Evolutionary conservation across 1,140 invertebrate species (phyloP).

Genomic region (Nebria ingens): DNA sequence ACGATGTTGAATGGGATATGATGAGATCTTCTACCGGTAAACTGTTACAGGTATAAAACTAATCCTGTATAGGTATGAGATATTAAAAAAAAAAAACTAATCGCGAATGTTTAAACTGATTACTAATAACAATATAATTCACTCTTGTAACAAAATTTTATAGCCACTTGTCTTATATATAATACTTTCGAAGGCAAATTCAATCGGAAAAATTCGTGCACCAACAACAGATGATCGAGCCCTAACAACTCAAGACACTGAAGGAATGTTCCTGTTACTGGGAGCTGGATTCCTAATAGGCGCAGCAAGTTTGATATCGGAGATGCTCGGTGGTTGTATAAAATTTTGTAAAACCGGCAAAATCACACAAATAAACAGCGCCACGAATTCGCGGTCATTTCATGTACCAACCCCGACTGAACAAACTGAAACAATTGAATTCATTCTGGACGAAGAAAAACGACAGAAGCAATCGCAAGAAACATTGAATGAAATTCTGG

Average conservation of each 20-base stretch:
- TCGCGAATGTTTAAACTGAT: no score
- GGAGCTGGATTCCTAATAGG: conserved; percentile 53
- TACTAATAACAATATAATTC: no score
- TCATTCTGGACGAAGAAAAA: no score
- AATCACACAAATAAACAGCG: conserved; percentile 21
- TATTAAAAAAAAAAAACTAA: neutral
- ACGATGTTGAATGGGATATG: conserved; percentile 57
- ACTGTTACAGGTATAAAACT: conserved; percentile 41
- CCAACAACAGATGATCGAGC: conserved; percentile 50
- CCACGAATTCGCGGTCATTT: conserved; percentile 24
- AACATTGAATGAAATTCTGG: conserved; percentile 12
- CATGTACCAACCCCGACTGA: conserved; percentile 21
- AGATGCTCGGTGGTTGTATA: conserved; percentile 53
- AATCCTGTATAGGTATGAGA: neutral
- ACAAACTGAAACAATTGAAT: conserved; percentile 15
- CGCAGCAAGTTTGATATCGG: conserved; percentile 41
- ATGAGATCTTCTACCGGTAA: conserved; percentile 46
- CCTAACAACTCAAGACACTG: conserved; percentile 59
- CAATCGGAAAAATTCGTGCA: conserved; percentile 20
- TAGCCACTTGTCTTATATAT: no score
- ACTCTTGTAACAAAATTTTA: no score
- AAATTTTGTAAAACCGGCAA: conserved; percentile 36
- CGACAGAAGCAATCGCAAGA: no score
- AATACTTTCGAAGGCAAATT: conserved; percentile 24
- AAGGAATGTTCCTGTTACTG: conserved; percentile 66